These are phyloP conservation scores for Petrolisthes cinctipes DNA, from an alignment of 2,888 invertebrate genomes.

Conservation along the genomic window DNA sequence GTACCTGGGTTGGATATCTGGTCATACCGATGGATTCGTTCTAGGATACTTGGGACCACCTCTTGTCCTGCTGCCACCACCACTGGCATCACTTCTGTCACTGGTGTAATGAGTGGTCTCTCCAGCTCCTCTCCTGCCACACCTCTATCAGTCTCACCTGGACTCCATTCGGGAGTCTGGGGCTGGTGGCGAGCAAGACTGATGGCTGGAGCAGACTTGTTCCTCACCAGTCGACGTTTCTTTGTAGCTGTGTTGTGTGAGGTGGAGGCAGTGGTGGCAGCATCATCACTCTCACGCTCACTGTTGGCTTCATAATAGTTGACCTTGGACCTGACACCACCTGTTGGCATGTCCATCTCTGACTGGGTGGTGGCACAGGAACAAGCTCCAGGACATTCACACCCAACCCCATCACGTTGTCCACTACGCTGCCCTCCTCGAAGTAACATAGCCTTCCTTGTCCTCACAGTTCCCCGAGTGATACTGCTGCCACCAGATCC, in stretches of 20 bases:
- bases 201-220: neutral
- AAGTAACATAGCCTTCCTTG: constrained; percentile 57
- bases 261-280: neutral
- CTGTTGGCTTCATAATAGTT: constrained; percentile 43
- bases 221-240: constrained; percentile 39
- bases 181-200: neutral
- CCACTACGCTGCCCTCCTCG: neutral
- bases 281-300: constrained; percentile 23
- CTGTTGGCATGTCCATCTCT: constrained; percentile 1
- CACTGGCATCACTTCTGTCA: neutral
- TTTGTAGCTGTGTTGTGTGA: neutral
- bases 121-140: constrained; percentile 27
- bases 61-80: neutral
- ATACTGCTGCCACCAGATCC: constrained; percentile 38
- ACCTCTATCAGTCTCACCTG: neutral
- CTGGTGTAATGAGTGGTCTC: constrained; percentile 35
- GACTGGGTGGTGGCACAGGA: constrained; percentile 36
- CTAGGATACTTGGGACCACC: constrained; percentile 33
- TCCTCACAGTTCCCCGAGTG: constrained; percentile 57
- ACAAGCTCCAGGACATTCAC: constrained; percentile 47
- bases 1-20: neutral
- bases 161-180: neutral
- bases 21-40: constrained; percentile 39
- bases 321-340: constrained; percentile 39
- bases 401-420: neutral